Evolutionary conservation across 1,140 invertebrate genomes (phyloP).

Genomic region (Neodiprion lecontei): DNA sequence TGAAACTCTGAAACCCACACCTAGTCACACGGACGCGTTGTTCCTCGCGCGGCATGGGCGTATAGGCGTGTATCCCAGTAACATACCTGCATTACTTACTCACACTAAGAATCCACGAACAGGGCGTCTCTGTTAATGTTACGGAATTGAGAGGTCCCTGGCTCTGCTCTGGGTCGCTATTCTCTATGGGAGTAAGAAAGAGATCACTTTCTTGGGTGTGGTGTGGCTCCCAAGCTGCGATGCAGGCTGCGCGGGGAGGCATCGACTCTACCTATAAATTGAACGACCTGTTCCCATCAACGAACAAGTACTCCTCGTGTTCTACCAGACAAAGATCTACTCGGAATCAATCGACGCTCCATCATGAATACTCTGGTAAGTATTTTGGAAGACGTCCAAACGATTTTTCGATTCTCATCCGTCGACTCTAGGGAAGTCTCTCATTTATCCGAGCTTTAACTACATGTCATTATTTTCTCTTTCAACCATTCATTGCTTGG

Average conservation of each 20-base stretch:
- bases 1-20: not conserved
- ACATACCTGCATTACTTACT: not conserved
- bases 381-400: conserved; percentile 15
- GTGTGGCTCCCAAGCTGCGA: conserved; percentile 22
- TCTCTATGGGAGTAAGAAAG: conserved; percentile 30
- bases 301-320: conserved; percentile 42
- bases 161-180: conserved; percentile 14
- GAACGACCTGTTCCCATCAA: conserved; percentile 43
- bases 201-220: conserved; percentile 54
- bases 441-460: no score
- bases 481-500: no score
- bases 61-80: not conserved
- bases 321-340: conserved; percentile 21
- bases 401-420: not conserved
- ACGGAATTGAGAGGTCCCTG: conserved; percentile 36
- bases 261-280: conserved; percentile 57
- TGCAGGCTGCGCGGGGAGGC: conserved; percentile 13
- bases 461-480: no score
- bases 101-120: not conserved
- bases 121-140: conserved; percentile 42
- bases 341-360: not conserved
- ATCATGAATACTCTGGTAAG: conserved; percentile 42
- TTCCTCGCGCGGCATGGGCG: not conserved
- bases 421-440: not conserved
- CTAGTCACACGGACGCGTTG: not conserved